Conservation (phyloP, 1,140 invertebrate genomes). For the Tribolium madens region DNA sequence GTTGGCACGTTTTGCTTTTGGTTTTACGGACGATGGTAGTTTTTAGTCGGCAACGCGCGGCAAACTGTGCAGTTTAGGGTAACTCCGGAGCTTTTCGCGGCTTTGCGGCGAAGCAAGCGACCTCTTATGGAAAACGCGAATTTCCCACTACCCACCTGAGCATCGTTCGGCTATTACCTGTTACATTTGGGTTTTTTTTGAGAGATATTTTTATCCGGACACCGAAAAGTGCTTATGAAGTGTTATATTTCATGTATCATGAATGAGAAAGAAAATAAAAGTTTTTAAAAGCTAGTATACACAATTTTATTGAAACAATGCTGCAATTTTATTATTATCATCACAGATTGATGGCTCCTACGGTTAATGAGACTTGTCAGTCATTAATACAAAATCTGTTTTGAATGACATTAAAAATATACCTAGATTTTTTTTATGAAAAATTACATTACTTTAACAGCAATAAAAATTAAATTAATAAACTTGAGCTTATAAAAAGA, state of each 20-base stretch:
- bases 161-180: slow-evolving; percentile 15
- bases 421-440: no score
- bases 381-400: slow-evolving; percentile 4
- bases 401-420: no score
- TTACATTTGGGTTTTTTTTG: slow-evolving; percentile 2
- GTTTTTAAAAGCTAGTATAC: no score
- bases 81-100: slow-evolving; percentile 42
- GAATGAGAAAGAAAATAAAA: no score
- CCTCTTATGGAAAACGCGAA: slow-evolving; percentile 31
- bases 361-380: not conserved
- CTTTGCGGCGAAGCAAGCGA: slow-evolving; percentile 38
- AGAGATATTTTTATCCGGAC: not conserved
- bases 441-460: no score
- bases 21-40: slow-evolving; percentile 14
- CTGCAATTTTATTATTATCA: not conserved
- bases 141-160: slow-evolving; percentile 20
- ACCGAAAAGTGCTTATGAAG: no score
- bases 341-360: not conserved
- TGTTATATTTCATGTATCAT: no score
- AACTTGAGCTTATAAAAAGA: not conserved
- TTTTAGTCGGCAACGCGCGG: slow-evolving; percentile 37
- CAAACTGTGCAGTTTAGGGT: slow-evolving; percentile 37
- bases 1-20: not conserved
- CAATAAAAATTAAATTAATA: not conserved
- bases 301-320: not conserved